Evolutionary conservation across 2,797 vertebrate genomes (phyloP), one percentile per base, ranked within the genome.

Genomic region (Odontamblyopus rebecca): DNA sequence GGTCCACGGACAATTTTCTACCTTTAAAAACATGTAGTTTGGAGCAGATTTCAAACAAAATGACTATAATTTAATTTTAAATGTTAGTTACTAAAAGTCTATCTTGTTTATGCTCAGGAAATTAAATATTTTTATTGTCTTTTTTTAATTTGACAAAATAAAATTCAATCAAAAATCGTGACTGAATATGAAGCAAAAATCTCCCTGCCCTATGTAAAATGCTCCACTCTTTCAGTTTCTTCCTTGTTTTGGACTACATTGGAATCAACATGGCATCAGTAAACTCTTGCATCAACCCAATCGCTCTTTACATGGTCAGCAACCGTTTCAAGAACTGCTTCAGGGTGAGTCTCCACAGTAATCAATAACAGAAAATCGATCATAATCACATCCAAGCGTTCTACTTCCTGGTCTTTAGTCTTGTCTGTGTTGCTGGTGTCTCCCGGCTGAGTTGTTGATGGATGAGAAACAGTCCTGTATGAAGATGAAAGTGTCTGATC

Each of bases 261-360:
- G 97, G 97, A 63, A 97, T 99, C 90, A 99, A 98, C 83, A 98
- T 98, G 97, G 97, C 98, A 16, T 97, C 97, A 0, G 77, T 98
- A 83, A 99, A 99, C 92, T 99, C 97, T 79, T 99, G 98, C 86
- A 99, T 99, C 89, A 99, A 99, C 87, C 98, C 98, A 0, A 97
- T 99, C 48, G 97, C 97, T 85, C 94, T 99, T 53, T 99, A 98
- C 87, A 93, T 99, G 92, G 97, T 99, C 92, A 99, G 97, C 96
- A 97, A 97, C 87, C 95, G 96, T 87, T 99, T 98, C 92, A 98
- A 98, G 90, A 98, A 91, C 85, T 99, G 97, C 86, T 99, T 99
- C 93, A 95, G 96, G 95, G 98, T 99, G 93, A 92, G 89, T 26
- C 13, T 9, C 11, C n/a, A 44, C 51, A 61, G 26, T 13, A 3